Evolutionary conservation across 2,888 invertebrate species (phyloP).

Genomic region (Trichacis sp.): DNA sequence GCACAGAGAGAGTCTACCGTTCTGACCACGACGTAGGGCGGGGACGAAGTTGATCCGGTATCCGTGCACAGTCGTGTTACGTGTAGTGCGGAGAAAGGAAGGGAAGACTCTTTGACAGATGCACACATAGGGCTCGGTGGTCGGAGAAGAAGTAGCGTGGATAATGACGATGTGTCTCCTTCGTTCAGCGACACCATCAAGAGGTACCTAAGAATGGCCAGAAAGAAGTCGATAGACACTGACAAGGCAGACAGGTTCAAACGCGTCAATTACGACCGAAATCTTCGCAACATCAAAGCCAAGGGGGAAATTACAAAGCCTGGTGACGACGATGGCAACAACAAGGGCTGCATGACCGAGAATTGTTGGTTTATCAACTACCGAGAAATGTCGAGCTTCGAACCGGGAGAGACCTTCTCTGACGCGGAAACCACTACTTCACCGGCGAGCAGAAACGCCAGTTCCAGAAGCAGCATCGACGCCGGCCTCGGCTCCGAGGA

Average conservation of each 20-base stretch:
- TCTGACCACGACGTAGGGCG: constrained; percentile 71
- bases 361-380: constrained; percentile 79
- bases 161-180: constrained; percentile 87
- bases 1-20: too few relatives aligned
- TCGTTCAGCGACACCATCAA: constrained; percentile 90
- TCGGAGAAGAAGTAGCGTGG: constrained; percentile 82
- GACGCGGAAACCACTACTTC: constrained; percentile 64
- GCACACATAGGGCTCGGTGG: constrained; percentile 58
- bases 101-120: constrained; percentile 67
- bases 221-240: constrained; percentile 87
- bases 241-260: constrained; percentile 87
- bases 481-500: constrained; percentile 69
- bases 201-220: constrained; percentile 86
- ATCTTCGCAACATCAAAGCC: constrained; percentile 84
- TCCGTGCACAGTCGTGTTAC: constrained; percentile 71
- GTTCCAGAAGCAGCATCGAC: constrained; percentile 71
- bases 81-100: constrained; percentile 71
- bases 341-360: constrained; percentile 83
- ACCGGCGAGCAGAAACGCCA: constrained; percentile 70
- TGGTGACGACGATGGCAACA: constrained; percentile 82
- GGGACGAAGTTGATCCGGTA: constrained; percentile 76
- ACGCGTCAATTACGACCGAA: constrained; percentile 88
- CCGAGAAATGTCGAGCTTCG: constrained; percentile 69
- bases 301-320: constrained; percentile 81
- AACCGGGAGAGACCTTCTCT: constrained; percentile 62